Base-by-base conservation (phyloP, 2,797 vertebrate species). In the Arremon aurantiirostris region DNA sequence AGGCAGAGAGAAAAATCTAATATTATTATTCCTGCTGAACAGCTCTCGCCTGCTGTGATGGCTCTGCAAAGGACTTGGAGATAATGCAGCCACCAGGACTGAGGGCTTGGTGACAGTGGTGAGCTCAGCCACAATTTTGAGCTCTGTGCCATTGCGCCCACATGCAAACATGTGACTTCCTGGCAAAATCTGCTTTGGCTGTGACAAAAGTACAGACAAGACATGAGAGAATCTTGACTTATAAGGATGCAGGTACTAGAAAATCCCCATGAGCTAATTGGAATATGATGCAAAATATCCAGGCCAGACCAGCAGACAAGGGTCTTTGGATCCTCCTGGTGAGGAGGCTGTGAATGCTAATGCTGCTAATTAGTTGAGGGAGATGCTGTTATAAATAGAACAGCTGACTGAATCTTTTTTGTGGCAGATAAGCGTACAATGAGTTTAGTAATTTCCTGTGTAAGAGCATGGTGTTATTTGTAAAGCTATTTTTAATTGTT, bases 401-500 rank as follows among this genome's bases (percentile, higher is more conserved):
- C 50, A 89, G 59, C 85, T 13, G 27, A 82, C 56, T 72, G 77
- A 88, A 82, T 70, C 27, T 49, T 52, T 86, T 93, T 76, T 41
- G 23, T 24, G 8, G 79, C 68, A 93, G 79, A 71, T 83, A 89
- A 93, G 30, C 44, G 1, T 57, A 86, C 65, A 71, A 60, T 81
- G 59, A 89, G 59, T 75, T 55, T 55, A 92, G 23, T 89, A 44
- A 84, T 86, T 95, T 93, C 76, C 92, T 92, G 69, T 71, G 75
- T 82, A 93, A 89, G 28, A 75, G n/a, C 35, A 52, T 37, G 32
- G 56, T 8, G 57, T 82, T 94, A 80, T 82, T 87, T 95, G 53
- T 71, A 80, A 87, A 81, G 39, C 44, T 82, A 55, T 87, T 93
- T 95, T 90, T 56, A 95, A 90, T 94, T 92, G 75, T 69, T 92